Evolutionary conservation across 2,888 invertebrate genomes (phyloP).

Genomic region (Tenthredo scrophulariae): DNA sequence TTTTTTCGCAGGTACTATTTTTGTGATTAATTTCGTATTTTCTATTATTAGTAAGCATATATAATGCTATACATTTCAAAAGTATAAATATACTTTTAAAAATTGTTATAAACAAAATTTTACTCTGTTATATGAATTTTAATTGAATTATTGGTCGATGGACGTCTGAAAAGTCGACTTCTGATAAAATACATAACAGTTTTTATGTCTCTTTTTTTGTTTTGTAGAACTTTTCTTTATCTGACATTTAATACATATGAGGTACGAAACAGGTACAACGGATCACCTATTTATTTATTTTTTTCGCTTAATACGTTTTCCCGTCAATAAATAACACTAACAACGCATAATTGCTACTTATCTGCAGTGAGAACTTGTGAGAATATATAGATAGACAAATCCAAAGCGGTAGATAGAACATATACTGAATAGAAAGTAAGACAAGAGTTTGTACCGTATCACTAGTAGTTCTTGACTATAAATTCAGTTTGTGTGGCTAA

Average conservation of each 20-base stretch:
- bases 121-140: not conserved
- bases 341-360: not conserved
- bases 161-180: not conserved
- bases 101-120: not conserved
- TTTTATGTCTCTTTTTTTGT: not conserved
- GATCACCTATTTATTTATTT: not conserved
- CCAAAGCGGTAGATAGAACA: not conserved
- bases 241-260: not conserved
- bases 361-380: not conserved
- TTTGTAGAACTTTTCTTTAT: not conserved
- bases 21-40: not conserved
- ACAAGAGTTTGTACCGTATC: slow-evolving; percentile 17
- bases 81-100: not conserved
- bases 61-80: not conserved
- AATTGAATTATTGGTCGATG: not conserved
- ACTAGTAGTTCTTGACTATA: slow-evolving; percentile 6
- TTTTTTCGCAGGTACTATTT: not conserved
- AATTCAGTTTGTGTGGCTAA: not conserved
- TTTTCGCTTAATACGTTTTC: not conserved
- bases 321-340: not conserved
- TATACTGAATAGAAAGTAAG: slow-evolving; percentile 10
- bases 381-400: not conserved
- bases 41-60: not conserved
- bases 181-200: not conserved
- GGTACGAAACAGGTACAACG: slow-evolving; percentile 13